Percentiles rank a stretch among this genome's conserved stretches.
phyloP scores from a whole-genome alignment of 2,113 vertebrate species.

The Taurulus bubalis region DNA sequence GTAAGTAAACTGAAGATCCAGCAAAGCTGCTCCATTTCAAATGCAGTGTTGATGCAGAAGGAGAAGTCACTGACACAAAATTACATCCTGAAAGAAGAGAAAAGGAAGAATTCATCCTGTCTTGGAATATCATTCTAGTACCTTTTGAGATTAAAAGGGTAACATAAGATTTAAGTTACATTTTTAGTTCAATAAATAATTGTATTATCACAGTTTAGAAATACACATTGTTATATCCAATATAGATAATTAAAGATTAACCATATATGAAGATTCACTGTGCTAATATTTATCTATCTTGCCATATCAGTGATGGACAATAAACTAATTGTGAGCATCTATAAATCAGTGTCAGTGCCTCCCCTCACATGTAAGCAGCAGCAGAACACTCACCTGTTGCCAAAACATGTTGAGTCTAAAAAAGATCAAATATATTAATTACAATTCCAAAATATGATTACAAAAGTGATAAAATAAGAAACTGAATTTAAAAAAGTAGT shows the following conservation, averaged over 20 bases:
- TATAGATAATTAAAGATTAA: not conserved
- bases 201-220: not conserved
- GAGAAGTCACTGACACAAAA: slow-evolving; percentile 73
- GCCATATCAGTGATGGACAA: not conserved
- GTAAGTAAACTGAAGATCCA: slow-evolving; percentile 58
- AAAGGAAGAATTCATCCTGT: not conserved
- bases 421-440: slow-evolving; percentile 22
- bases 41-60: slow-evolving; percentile 72
- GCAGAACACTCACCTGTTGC: slow-evolving; percentile 68
- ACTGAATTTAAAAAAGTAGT: not conserved
- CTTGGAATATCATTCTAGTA: not conserved
- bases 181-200: too few species aligned
- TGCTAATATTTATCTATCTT: not conserved
- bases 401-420: slow-evolving; percentile 70
- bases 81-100: slow-evolving; percentile 65
- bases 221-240: not conserved
- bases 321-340: not conserved
- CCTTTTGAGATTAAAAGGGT: not conserved
- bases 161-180: too few species aligned
- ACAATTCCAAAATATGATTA: not conserved
- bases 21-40: slow-evolving; percentile 65
- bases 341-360: not conserved
- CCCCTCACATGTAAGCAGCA: not conserved
- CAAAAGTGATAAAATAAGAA: not conserved
- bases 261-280: not conserved